Evolutionary conservation across 2,113 vertebrate species (phyloP).

Genomic region (Myrmecobius fasciatus): DNA sequence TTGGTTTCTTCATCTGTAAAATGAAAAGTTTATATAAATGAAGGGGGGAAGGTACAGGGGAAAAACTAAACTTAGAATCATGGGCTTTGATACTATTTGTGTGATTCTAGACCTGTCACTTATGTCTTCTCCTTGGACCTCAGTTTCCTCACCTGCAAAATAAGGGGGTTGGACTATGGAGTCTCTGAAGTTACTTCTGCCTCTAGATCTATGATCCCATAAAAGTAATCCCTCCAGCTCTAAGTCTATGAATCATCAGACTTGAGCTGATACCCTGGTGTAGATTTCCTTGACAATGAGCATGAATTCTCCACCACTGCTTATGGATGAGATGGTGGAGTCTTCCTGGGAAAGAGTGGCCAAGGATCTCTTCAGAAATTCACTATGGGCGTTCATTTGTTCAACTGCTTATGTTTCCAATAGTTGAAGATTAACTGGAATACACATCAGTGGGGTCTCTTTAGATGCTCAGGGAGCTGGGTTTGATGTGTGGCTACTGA

Average conservation of each 20-base stretch:
- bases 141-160: not conserved
- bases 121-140: not conserved
- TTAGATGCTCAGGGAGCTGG: not conserved
- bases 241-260: not conserved
- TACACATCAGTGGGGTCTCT: not conserved
- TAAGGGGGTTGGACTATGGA: not conserved
- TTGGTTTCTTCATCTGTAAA: not conserved
- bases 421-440: not conserved
- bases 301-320: not conserved
- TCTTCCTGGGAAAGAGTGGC: not conserved
- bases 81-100: not conserved
- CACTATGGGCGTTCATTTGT: not conserved
- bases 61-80: not conserved
- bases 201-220: not conserved
- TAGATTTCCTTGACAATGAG: not conserved
- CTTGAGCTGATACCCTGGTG: not conserved
- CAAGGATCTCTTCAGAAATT: not conserved
- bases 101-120: not conserved
- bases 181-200: not conserved
- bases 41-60: not conserved
- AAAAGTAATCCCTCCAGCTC: not conserved
- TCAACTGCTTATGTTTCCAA: not conserved
- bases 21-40: not conserved
- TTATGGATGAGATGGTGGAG: not conserved
- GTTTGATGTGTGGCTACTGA: not conserved